Evolutionary conservation across 2,888 invertebrate species (phyloP), one percentile per base, ranked within the genome.

Genomic region (Apamea anceps): DNA sequence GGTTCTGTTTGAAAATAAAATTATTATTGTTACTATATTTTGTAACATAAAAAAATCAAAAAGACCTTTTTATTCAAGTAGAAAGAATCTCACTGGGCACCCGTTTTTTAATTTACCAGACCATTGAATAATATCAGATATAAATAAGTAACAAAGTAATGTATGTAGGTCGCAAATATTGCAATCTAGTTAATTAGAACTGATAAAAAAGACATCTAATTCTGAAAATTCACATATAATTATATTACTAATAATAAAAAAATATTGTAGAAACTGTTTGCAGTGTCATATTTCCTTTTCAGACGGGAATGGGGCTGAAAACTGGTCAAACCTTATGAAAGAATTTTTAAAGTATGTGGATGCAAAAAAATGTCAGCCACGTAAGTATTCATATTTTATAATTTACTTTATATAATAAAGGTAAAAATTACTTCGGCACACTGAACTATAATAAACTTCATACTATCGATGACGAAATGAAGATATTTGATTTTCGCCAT

Each of bases 271-370:
- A 37, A 63, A 74, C 15, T 37, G n/a, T 32, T 42, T 32, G 28
- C 18, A n/a, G 18, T 32, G 1, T 15, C 4, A 6, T 45, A 45
- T 25, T 32, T 42, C 10, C 6, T 65, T 81, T 82, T 25, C 42
- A 82, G 82, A 12, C 1, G n/a, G 1, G 0, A 71, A 32, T 2
- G 15, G 25, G 13, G 0, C 73, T 21, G 68, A 42, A 45, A 72
- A 72, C 18, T 82, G 72, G 82, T 28, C 67, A 18, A 70, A 57
- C 10, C 37, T 79, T 10, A 32, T 82, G 79, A 73, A 8, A 18
- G 83, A 82, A 51, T 79, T 83, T 83, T n/a, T 79, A 25, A 79
- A 65, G 15, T 79, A 18, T 54, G 42, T 84, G 2, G 78, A 79
- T 25, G 18, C 10, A 21, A 82, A 67, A 62, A 77, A 77, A 66